Base-by-base conservation (phyloP, 2,113 vertebrate genomes). In the Philantomba maxwellii region DNA sequence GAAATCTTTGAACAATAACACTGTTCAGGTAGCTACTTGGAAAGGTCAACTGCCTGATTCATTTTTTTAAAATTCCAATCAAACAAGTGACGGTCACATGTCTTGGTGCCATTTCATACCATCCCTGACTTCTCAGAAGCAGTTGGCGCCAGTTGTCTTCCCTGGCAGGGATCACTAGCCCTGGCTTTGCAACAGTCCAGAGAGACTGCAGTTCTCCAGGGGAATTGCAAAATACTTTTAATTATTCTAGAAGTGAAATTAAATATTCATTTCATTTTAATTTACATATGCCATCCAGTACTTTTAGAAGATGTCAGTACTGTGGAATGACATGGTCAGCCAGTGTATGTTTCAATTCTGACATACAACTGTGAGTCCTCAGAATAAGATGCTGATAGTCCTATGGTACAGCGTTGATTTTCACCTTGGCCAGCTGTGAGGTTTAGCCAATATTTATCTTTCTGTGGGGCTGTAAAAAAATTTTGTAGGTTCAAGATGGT, bases 241-340 rank as follows among this genome's bases (percentile, higher is more conserved):
- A 87, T 36, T 83, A 89, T 89, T 64, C 89, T 93, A 95, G 92
- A 88, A 89, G 28, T n/a, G 39, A 96, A 89, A 83, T 83, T 21
- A 77, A 91, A 58, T 64, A 86, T 33, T 94, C 62, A 84, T 89
- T 96, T 95, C 16, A 60, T 80, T 92, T 91, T 89, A 80, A 96
- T 85, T 91, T 70, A 19, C 26, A 64, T 43, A 51, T 36, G 33
- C 60, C 73, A 85, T 77, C 83, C 43, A 39, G 25, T 80, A 39
- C 73, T 92, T 55, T 84, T 55, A 95, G 64, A 82, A 95, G 62
- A 30, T 91, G 53, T 45, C n/a, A 49, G 62, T 70, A 45, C 78
- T 60, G 4, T 86, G 78, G 78, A 88, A 90, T 84, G 91, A 82
- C 17, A 33, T 28, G 58, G 51, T 21, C 57, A 78, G 70, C 26